These are phyloP conservation scores for Microcebus ravelobensis DNA, from an alignment of 2,113 vertebrate species.

Conservation along the genomic window DNA sequence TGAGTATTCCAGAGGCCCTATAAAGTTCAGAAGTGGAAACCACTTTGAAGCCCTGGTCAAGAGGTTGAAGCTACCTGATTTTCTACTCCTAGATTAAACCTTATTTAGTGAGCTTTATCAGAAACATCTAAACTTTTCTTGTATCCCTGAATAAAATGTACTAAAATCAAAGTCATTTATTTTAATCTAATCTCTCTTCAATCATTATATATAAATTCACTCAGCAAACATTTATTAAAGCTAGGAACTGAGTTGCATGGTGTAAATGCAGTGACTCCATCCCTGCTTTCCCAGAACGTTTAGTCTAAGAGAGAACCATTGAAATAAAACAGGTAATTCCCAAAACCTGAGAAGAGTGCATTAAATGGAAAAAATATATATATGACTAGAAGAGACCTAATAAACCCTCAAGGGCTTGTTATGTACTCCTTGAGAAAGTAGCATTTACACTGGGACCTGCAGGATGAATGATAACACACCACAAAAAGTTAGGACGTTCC, in stretches of 20 bases:
- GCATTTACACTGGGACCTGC: not conserved
- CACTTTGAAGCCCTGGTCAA: not conserved
- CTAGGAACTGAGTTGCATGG: not conserved
- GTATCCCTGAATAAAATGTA: not conserved
- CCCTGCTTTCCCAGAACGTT: not conserved
- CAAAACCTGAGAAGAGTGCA: not conserved
- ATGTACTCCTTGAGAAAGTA: not conserved
- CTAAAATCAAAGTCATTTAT: not conserved
- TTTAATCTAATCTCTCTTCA: not conserved
- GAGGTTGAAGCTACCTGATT: not conserved
- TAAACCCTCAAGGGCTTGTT: not conserved
- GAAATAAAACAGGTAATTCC: not conserved
- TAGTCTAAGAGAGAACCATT: not conserved
- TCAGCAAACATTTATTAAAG: not conserved
- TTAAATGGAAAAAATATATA: not conserved
- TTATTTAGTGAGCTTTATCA: not conserved
- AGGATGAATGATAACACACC: too few relatives aligned
- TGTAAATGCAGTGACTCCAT: not conserved
- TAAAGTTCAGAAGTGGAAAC: not conserved
- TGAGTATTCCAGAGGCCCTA: not conserved
- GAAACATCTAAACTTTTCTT: not conserved
- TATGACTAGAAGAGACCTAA: not conserved
- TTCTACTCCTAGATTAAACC: not conserved
- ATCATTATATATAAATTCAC: not conserved
- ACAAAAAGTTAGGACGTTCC: too few relatives aligned